Conservation (phyloP, 2,113 vertebrate genomes). For the Nymphicus hollandicus region DNA sequence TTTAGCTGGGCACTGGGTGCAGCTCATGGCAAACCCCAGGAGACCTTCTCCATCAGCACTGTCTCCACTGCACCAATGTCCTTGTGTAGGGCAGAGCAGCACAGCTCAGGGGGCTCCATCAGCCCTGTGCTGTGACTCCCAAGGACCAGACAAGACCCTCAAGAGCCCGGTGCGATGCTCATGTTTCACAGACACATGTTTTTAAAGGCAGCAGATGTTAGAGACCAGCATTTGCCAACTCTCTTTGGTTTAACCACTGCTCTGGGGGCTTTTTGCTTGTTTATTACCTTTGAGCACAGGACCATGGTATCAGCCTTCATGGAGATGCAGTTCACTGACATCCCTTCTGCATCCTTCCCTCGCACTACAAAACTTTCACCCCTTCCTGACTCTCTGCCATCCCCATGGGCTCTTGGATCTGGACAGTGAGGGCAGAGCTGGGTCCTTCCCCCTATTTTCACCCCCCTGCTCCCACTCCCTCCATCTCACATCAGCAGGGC, state of each 20-base stretch:
- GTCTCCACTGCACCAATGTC: accelerated
- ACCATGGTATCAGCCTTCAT: background rate
- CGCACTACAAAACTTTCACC: accelerated
- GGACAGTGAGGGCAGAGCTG: background rate
- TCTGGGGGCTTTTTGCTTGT: background rate
- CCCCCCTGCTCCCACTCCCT: background rate
- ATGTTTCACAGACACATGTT: constrained; percentile 4
- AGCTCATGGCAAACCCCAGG: background rate
- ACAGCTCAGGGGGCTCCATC: background rate
- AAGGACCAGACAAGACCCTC: background rate
- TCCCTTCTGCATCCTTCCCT: background rate
- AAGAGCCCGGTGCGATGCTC: background rate
- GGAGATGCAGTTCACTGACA: background rate
- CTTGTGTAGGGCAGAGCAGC: background rate
- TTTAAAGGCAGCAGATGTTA: constrained; percentile 48
- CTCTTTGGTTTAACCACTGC: constrained; percentile 25
- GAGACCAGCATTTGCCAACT: background rate
- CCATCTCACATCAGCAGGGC: background rate
- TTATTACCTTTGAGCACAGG: background rate
- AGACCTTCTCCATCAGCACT: background rate
- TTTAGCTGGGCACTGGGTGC: background rate
- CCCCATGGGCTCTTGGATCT: background rate
- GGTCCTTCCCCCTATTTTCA: background rate
- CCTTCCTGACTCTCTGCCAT: background rate
- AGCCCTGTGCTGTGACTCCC: accelerated